Conservation (phyloP, 2,888 invertebrate genomes). For the Drosophila subsilvestris region DNA sequence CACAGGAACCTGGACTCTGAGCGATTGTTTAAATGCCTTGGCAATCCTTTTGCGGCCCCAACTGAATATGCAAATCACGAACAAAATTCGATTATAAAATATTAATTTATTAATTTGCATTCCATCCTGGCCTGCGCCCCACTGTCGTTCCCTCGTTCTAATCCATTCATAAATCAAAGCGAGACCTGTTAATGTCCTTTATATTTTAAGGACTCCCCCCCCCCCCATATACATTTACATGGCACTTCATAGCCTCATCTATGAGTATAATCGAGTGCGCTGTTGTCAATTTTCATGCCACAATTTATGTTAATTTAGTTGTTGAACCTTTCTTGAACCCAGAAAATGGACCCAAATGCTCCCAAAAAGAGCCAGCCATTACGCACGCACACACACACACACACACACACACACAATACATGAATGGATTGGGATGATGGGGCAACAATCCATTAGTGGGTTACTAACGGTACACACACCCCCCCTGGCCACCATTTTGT, state of each 20-base stretch:
- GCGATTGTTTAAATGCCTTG: slow-evolving; percentile 39
- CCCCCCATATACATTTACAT: slow-evolving; percentile 13
- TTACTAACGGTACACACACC: slow-evolving; percentile 52
- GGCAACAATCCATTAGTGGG: slow-evolving; percentile 74
- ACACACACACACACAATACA: slow-evolving; percentile 27
- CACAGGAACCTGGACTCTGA: not conserved
- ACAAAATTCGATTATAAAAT: slow-evolving; percentile 72
- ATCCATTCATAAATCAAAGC: slow-evolving; percentile 40
- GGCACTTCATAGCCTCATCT: slow-evolving; percentile 11
- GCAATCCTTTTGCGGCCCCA: slow-evolving; percentile 22
- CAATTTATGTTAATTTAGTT: slow-evolving; percentile 72
- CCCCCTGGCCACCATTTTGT: slow-evolving; percentile 65
- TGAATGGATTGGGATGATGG: not conserved
- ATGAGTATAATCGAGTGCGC: slow-evolving; percentile 28
- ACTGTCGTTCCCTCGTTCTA: not conserved
- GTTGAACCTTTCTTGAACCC: slow-evolving; percentile 57
- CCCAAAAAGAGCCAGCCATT: slow-evolving; percentile 47
- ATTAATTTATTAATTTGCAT: slow-evolving; percentile 73
- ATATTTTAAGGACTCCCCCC: slow-evolving; percentile 8
- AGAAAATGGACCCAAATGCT: slow-evolving; percentile 9
- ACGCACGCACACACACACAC: slow-evolving; percentile 7
- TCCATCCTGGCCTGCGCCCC: slow-evolving; percentile 23
- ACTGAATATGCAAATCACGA: slow-evolving; percentile 72
- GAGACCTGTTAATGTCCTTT: slow-evolving; percentile 37
- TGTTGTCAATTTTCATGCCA: slow-evolving; percentile 65